Evolutionary conservation across 2,797 vertebrate species (phyloP).

Genomic region (Cynodonichthys magdalenae): DNA sequence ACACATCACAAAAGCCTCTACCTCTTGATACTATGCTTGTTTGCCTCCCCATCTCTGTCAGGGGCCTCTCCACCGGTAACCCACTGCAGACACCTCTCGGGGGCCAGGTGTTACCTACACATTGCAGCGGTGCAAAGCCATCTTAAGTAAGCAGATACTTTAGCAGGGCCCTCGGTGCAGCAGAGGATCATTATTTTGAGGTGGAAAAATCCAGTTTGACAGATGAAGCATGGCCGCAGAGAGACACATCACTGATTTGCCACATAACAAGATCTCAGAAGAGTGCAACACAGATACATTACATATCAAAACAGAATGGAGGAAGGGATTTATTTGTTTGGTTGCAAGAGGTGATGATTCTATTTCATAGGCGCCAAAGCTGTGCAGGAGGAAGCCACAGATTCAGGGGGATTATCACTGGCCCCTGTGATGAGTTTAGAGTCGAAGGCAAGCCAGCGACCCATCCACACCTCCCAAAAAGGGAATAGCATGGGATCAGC

Average conservation of each 20-base stretch:
- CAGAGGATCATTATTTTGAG: constrained; percentile 99
- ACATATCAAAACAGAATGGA: constrained; percentile 95
- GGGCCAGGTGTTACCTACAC: constrained; percentile 71
- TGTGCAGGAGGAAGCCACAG: constrained; percentile 69
- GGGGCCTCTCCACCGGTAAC: constrained; percentile 74
- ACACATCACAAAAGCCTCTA: constrained; percentile 56
- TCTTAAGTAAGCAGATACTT: constrained; percentile 82
- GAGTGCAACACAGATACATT: constrained; percentile 94
- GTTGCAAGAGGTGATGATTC: constrained; percentile 93
- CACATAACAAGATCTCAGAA: constrained; percentile 99
- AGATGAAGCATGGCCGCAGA: constrained; percentile 93
- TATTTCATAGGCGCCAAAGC: constrained; percentile 92
- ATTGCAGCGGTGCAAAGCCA: constrained; percentile 72
- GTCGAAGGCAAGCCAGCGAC: constrained; percentile 47
- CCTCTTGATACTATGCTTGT: constrained; percentile 74
- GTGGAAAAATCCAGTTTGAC: constrained; percentile 99
- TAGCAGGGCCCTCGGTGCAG: constrained; percentile 88
- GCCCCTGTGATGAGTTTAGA: constrained; percentile 73
- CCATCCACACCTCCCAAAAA: constrained; percentile 46
- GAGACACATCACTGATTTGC: constrained; percentile 93
- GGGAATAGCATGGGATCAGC: constrained; percentile 75
- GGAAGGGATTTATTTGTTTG: constrained; percentile 97
- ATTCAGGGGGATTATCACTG: constrained; percentile 77
- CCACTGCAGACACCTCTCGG: constrained; percentile 63
- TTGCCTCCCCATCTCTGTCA: constrained; percentile 74